A percentile compares a stretch with the other conserved stretches of the same genome.
These are phyloP conservation scores for Microhierax caerulescens DNA, from an alignment of 2,797 vertebrate genomes.

Conservation along the genomic window DNA sequence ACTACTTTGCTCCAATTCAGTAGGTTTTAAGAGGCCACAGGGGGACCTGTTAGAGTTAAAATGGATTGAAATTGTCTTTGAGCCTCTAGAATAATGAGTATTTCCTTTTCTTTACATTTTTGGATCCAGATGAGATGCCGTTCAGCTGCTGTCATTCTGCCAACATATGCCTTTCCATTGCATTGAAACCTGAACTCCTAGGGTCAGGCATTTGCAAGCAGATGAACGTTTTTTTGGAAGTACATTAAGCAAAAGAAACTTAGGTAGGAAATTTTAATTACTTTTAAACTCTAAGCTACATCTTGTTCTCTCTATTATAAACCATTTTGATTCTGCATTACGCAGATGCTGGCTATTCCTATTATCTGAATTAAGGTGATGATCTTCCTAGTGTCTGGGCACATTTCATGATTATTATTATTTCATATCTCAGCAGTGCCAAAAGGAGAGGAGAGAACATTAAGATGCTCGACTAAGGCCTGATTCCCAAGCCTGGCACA, in stretches of 20 bases:
- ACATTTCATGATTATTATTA: slow-evolving; percentile 36
- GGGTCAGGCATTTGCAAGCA: slow-evolving; percentile 54
- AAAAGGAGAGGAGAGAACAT: slow-evolving; percentile 23
- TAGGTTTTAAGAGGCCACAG: slow-evolving; percentile 75
- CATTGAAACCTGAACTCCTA: slow-evolving; percentile 50
- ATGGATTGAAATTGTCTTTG: slow-evolving; percentile 72
- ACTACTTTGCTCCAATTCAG: slow-evolving; percentile 69
- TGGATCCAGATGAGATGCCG: slow-evolving; percentile 66
- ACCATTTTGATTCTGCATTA: slow-evolving; percentile 30
- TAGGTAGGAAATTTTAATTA: slow-evolving; percentile 63
- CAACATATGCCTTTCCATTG: background rate
- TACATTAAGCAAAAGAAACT: slow-evolving; percentile 60
- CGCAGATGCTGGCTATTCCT: slow-evolving; percentile 11
- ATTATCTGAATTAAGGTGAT: slow-evolving; percentile 50
- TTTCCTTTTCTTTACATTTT: slow-evolving; percentile 75
- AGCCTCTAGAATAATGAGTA: slow-evolving; percentile 73
- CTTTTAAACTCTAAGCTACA: slow-evolving; percentile 48
- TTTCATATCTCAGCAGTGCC: slow-evolving; percentile 31
- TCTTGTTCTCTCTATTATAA: slow-evolving; percentile 45
- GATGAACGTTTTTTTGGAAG: slow-evolving; percentile 3
- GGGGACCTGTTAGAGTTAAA: slow-evolving; percentile 70
- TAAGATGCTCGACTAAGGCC: background rate
- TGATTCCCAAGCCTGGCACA: background rate
- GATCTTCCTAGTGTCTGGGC: slow-evolving; percentile 19
- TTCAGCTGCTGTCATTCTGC: slow-evolving; percentile 62